phyloP scores from a whole-genome alignment of 2,888 invertebrate species.

The Eupsilia transversa region DNA sequence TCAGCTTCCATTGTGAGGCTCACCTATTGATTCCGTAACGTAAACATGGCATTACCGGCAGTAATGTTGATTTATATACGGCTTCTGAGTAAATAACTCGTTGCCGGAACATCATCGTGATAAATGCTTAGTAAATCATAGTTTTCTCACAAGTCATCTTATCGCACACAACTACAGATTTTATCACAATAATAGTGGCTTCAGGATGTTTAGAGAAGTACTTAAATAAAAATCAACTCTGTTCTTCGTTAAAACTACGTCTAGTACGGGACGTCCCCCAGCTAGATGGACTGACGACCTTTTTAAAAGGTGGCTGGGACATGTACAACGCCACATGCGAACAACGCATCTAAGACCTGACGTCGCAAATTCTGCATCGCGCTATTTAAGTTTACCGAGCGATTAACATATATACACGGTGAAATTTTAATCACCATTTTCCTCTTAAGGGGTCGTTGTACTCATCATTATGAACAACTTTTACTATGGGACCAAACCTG shows the following conservation, averaged over 20 bases:
- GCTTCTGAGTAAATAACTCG: constrained; percentile 44
- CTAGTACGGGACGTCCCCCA: no score
- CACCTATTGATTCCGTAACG: constrained; percentile 40
- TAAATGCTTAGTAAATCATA: constrained; percentile 52
- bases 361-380: no score
- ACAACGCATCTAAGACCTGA: no score
- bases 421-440: no score
- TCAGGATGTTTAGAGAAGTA: background rate
- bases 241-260: background rate
- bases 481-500: no score
- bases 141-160: constrained; percentile 18
- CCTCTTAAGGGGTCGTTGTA: no score
- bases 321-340: no score
- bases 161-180: background rate
- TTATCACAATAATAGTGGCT: background rate
- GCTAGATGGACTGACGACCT: no score
- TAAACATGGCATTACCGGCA: constrained; percentile 42
- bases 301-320: no score
- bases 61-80: constrained; percentile 54
- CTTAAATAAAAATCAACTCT: background rate
- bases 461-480: no score
- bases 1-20: constrained; percentile 31
- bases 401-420: no score
- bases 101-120: constrained; percentile 53
- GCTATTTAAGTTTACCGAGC: no score